phyloP scores from a whole-genome alignment of 2,113 vertebrate species.

The Bombycilla garrulus region DNA sequence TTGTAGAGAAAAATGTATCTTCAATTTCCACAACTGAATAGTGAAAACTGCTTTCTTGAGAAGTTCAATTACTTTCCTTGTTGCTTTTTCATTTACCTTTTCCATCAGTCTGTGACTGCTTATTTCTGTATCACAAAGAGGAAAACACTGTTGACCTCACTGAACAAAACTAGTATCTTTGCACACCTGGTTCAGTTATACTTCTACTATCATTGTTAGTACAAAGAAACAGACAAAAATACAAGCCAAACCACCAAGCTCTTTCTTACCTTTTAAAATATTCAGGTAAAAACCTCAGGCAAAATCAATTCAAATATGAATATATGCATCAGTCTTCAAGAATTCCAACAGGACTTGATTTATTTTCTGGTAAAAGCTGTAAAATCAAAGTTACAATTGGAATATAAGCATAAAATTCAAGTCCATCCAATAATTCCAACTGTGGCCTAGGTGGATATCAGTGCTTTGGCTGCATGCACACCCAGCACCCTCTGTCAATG shows the following conservation, averaged over 20 bases:
- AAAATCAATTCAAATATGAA: neutral
- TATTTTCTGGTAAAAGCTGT: neutral
- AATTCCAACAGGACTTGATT: neutral
- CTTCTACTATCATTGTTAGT: neutral
- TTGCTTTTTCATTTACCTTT: neutral
- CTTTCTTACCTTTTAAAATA: neutral
- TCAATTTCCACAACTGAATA: neutral
- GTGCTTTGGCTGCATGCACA: neutral
- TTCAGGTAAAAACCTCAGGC: neutral
- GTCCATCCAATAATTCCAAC: neutral
- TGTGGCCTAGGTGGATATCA: fast-evolving
- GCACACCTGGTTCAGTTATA: neutral
- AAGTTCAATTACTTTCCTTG: neutral
- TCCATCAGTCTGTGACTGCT: neutral
- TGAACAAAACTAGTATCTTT: neutral
- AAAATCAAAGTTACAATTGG: neutral
- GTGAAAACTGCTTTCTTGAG: neutral
- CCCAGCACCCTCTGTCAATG: neutral
- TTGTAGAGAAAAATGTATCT: neutral
- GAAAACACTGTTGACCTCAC: neutral
- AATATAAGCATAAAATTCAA: neutral
- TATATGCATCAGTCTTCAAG: neutral
- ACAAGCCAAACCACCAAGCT: neutral
- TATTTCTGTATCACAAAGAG: neutral
- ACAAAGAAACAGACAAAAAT: neutral